phyloP scores from a whole-genome alignment of 2,113 vertebrate genomes.

The Paralichthys olivaceus region DNA sequence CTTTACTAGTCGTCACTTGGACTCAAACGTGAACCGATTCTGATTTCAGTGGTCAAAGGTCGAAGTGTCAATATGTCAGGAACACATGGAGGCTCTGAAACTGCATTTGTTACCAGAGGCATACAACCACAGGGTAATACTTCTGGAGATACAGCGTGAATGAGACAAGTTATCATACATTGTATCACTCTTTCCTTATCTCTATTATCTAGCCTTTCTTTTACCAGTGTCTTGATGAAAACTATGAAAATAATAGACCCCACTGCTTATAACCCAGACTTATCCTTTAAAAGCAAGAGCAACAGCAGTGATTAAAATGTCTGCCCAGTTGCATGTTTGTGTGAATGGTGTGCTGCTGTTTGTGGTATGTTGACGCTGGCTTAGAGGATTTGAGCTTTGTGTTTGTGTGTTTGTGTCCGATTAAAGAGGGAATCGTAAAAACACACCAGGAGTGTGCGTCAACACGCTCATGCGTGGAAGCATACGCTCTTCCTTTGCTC shows the following conservation, averaged over 20 bases:
- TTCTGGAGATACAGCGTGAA: no score
- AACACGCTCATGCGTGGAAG: neutral
- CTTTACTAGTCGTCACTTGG: no score
- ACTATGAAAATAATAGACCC: neutral
- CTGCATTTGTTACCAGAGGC: no score
- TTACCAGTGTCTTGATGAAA: neutral
- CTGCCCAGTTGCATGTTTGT: slow-evolving; percentile 14
- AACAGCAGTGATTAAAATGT: slow-evolving; percentile 16
- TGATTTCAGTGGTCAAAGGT: no score
- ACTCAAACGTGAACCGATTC: no score
- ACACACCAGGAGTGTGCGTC: neutral
- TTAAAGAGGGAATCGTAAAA: slow-evolving; percentile 18
- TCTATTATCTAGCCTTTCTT: no score
- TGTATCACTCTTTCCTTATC: no score
- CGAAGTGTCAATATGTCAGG: no score
- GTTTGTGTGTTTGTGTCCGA: slow-evolving; percentile 22
- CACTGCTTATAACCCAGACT: neutral
- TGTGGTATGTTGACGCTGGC: neutral
- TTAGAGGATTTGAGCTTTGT: neutral
- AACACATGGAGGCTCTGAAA: no score
- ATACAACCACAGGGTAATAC: no score
- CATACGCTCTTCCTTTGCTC: neutral
- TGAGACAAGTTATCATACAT: no score
- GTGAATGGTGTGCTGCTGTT: slow-evolving; percentile 24
- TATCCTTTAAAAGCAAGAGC: slow-evolving; percentile 31